Conservation (phyloP, 35 echinoderm and acorn worm species). For the Anneissia japonica region DNA sequence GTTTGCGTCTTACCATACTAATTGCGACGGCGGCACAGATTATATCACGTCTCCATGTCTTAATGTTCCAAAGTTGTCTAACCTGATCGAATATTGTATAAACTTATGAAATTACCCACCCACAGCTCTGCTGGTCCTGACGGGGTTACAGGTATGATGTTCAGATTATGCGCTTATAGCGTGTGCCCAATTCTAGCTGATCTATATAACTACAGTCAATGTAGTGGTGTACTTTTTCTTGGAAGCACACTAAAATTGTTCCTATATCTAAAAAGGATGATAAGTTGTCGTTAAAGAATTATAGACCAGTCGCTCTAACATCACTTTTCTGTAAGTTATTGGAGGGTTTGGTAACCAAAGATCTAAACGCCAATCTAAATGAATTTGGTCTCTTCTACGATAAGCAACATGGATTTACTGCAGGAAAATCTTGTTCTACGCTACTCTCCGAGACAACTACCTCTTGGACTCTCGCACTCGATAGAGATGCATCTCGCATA, state of each 20-base stretch:
- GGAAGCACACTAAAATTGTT: not conserved
- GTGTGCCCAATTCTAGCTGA: not conserved
- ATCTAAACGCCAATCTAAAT: not conserved
- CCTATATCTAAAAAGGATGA: not conserved
- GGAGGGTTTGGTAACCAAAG: not conserved
- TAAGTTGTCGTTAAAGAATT: not conserved
- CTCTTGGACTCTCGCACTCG: not conserved
- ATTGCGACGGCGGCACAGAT: too few relatives aligned
- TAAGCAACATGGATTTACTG: not conserved
- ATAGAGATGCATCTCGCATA: not conserved
- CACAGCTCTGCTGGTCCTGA: not conserved
- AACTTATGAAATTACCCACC: too few relatives aligned
- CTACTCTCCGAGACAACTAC: not conserved
- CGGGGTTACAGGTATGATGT: not conserved
- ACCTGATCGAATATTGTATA: too few relatives aligned
- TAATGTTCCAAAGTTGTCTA: too few relatives aligned
- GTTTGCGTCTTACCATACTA: too few relatives aligned
- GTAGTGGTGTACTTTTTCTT: not conserved
- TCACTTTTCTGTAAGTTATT: not conserved
- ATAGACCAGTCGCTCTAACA: not conserved
- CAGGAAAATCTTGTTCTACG: not conserved
- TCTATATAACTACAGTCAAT: not conserved
- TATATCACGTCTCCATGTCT: too few relatives aligned
- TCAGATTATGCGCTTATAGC: not conserved
- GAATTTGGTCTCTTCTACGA: not conserved